A percentile compares a stretch with the other conserved stretches of the same genome.
Evolutionary conservation across 1,140 invertebrate species (phyloP).

Genomic region (Oreohelix idahoensis): DNA sequence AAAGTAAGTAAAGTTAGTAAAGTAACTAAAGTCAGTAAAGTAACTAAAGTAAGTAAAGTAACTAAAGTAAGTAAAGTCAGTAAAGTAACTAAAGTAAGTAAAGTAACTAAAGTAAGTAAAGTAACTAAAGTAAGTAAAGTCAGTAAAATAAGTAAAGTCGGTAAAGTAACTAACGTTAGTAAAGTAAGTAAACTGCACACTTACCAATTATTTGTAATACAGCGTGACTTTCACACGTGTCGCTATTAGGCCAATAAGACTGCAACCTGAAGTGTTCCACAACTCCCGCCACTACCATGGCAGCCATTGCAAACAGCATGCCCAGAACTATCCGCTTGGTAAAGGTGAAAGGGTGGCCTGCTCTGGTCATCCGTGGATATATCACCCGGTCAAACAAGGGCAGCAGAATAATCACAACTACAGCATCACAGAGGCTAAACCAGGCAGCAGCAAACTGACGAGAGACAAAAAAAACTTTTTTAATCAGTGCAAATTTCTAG

Average conservation of each 20-base stretch:
- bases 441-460: constrained; percentile 73
- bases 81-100: no score
- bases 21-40: no score
- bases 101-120: no score
- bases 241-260: constrained; percentile 48
- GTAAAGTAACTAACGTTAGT: no score
- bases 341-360: constrained; percentile 57
- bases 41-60: no score
- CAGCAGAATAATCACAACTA: constrained; percentile 70
- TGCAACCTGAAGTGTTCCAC: constrained; percentile 62
- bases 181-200: neutral
- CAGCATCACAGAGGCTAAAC: constrained; percentile 74
- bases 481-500: no score
- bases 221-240: constrained; percentile 43
- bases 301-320: constrained; percentile 72
- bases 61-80: no score
- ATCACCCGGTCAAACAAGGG: constrained; percentile 74
- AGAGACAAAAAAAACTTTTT: no score
- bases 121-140: no score
- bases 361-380: constrained; percentile 68
- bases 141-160: no score
- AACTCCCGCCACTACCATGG: constrained; percentile 73
- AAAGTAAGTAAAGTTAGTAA: no score
- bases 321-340: constrained; percentile 71
- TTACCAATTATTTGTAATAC: constrained; percentile 59